These are phyloP conservation scores for Zenarchopterus dispar DNA, from an alignment of 2,797 vertebrate species.

Conservation along the genomic window DNA sequence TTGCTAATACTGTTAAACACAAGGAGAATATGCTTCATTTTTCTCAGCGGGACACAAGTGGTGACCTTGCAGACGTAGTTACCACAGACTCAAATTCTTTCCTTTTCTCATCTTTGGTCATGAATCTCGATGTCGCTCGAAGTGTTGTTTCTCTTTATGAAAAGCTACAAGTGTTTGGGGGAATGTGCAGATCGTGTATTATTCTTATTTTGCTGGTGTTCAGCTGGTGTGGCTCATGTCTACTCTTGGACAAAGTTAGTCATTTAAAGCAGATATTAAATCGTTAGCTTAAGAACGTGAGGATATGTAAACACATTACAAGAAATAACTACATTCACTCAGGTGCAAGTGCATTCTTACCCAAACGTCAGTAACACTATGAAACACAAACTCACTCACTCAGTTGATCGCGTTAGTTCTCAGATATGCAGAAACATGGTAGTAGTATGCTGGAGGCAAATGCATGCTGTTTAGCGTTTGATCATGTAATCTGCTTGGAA, in stretches of 20 bases:
- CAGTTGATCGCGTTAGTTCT: constrained; percentile 61
- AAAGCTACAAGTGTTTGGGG: constrained; percentile 48
- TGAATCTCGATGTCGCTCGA: constrained; percentile 52
- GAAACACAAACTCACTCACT: constrained; percentile 65
- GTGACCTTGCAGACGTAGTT: constrained; percentile 61
- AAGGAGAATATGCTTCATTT: constrained; percentile 71
- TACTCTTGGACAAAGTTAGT: constrained; percentile 54
- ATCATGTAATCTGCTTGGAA: constrained; percentile 26
- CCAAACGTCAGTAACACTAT: constrained; percentile 75
- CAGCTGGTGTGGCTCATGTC: constrained; percentile 51
- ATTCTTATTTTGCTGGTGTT: constrained; percentile 36
- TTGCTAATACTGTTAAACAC: constrained; percentile 80
- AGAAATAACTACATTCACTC: constrained; percentile 80
- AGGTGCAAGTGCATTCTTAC: constrained; percentile 84
- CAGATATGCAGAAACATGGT: constrained; percentile 57
- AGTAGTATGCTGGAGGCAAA: constrained; percentile 57
- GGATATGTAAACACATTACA: constrained; percentile 74
- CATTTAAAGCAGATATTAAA: constrained; percentile 61
- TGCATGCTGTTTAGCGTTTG: constrained; percentile 59
- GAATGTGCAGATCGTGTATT: constrained; percentile 37
- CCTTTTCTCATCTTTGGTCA: constrained; percentile 70
- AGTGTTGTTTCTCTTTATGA: constrained; percentile 42
- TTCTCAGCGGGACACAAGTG: constrained; percentile 75
- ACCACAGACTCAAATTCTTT: constrained; percentile 22
- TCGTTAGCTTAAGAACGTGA: constrained; percentile 70